Conservation (phyloP, 2,888 invertebrate species). For the Nipponacmea schrenckii region DNA sequence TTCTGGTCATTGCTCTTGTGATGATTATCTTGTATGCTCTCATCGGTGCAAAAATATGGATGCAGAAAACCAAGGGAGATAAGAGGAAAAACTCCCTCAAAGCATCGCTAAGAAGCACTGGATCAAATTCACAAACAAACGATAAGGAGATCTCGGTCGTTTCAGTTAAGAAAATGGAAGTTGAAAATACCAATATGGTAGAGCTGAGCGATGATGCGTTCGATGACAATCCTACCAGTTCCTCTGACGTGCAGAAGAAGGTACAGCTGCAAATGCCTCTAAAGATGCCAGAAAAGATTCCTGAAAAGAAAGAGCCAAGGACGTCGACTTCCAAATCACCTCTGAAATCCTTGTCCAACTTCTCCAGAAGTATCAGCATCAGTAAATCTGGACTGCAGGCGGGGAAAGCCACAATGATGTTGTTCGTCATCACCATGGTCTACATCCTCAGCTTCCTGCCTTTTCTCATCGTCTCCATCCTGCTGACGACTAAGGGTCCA, state of each 20-base stretch:
- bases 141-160: neutral
- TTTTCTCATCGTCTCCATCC: conserved; percentile 38
- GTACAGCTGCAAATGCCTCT: no score
- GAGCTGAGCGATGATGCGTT: neutral
- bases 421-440: conserved; percentile 42
- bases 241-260: neutral
- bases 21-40: conserved; percentile 37
- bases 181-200: neutral
- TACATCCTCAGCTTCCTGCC: conserved; percentile 46
- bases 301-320: neutral
- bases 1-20: conserved; percentile 29
- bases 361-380: neutral
- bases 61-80: conserved; percentile 13
- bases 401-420: conserved; percentile 43
- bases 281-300: neutral
- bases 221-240: neutral
- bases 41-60: conserved; percentile 28
- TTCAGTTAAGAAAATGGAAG: neutral
- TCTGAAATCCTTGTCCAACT: neutral
- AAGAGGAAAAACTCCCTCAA: conserved; percentile 9
- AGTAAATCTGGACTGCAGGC: conserved; percentile 18
- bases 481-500: conserved; percentile 33
- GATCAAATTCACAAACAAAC: neutral
- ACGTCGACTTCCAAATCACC: neutral
- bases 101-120: neutral